Evolutionary conservation across 2,888 invertebrate species (phyloP).

Genomic region (Pristionchus exspectatus): DNA sequence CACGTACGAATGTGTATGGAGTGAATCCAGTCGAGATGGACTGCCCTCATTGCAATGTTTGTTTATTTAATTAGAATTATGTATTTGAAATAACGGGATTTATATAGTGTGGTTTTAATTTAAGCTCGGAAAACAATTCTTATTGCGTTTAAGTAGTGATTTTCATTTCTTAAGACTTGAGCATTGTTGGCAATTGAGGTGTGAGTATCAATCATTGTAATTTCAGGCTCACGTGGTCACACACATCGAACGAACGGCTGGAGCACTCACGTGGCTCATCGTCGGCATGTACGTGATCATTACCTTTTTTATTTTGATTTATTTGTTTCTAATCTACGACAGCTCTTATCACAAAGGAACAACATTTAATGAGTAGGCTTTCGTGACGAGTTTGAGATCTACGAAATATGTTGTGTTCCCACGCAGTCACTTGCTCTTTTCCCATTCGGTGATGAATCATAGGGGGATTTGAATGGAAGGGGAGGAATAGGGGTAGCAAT

Average conservation of each 20-base stretch:
- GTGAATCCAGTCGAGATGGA: slow-evolving; percentile 76
- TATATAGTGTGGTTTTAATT: too few species aligned
- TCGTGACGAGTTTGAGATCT: not conserved
- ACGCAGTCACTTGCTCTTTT: not conserved
- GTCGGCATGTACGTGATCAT: slow-evolving; percentile 58
- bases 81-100: too few species aligned
- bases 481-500: not conserved
- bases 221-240: slow-evolving; percentile 75
- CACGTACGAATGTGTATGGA: slow-evolving; percentile 62
- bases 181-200: not conserved
- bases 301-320: not conserved
- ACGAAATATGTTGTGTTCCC: not conserved
- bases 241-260: slow-evolving; percentile 71
- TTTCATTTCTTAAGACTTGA: too few species aligned
- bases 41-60: slow-evolving; percentile 75
- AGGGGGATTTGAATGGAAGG: not conserved
- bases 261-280: slow-evolving; percentile 71
- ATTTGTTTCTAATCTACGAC: not conserved
- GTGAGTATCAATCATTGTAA: not conserved
- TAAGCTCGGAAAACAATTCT: too few species aligned
- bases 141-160: too few species aligned
- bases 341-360: not conserved
- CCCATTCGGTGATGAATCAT: not conserved
- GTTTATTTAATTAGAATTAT: not conserved
- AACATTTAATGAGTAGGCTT: not conserved